A percentile compares a stretch with the other conserved stretches of the same genome.
phyloP scores from a whole-genome alignment of 2,113 vertebrate genomes.

The Phalacrocorax carbo region DNA sequence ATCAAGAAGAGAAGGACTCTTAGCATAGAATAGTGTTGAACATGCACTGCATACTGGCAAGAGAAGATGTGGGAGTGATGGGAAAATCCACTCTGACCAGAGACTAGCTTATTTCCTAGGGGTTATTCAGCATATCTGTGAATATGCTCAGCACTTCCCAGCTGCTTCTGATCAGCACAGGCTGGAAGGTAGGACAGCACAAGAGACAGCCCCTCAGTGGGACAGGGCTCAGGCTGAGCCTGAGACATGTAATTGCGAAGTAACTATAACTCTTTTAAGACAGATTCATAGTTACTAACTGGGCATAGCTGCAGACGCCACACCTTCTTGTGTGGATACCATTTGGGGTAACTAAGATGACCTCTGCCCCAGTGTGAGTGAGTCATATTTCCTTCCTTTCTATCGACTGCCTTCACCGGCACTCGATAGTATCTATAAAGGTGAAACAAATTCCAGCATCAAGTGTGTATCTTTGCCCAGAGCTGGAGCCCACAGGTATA shows the following conservation, averaged over 20 bases:
- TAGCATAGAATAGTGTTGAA: not conserved
- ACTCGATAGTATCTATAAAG: no score
- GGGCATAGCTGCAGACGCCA: no score
- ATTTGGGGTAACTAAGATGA: no score
- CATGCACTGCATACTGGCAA: fast-evolving
- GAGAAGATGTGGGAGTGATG: not conserved
- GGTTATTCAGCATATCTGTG: not conserved
- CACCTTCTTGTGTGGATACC: no score
- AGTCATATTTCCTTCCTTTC: no score
- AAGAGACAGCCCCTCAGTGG: not conserved
- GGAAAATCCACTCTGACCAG: not conserved
- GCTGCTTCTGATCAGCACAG: not conserved
- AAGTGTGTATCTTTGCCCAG: no score
- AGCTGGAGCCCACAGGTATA: no score
- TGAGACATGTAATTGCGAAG: not conserved
- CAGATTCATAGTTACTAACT: no score
- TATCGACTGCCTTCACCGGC: no score
- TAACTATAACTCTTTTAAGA: no score
- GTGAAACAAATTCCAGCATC: no score
- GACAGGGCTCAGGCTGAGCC: not conserved
- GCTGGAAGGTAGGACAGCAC: not conserved
- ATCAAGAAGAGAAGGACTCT: not conserved
- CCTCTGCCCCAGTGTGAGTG: no score
- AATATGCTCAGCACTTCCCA: not conserved
- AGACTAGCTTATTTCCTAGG: not conserved